Evolutionary conservation across 2,888 invertebrate genomes (phyloP), one percentile per base, ranked within the genome.

Genomic region (Tyria jacobaeae): DNA sequence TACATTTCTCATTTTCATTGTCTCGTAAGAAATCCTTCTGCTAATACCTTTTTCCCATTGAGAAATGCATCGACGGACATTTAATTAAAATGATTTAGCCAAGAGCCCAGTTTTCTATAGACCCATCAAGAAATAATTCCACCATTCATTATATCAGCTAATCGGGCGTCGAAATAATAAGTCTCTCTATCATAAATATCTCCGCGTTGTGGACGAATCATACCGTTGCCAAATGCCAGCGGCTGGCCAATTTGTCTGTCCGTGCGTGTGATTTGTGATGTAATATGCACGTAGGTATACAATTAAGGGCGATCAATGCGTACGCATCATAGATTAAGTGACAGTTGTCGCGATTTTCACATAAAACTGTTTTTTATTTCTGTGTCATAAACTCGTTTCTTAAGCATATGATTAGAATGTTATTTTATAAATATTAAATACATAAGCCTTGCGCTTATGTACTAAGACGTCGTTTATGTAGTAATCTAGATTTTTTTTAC

Each of bases 181-280:
- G 41, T 17, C 44, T 57, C 37, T 57, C 12, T 17, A 75, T 78
- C 79, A 76, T 83, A 84, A 84, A 84, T 82, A 82, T 79, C 75
- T 77, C 79, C 73, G 39, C 62, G 50, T 66, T 65, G 41, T 14
- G 71, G 70, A 71, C 69, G 70, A 59, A 67, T 71, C 69, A 70
- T 57, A 66, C 64, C 68, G 73, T 74, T 78, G 83, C 83, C 81
- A 81, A 82, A 79, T 82, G 81, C 78, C 80, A 77, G 66, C 78
- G 75, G 71, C 76, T 73, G 60, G 60, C 79, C 78, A 83, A 83
- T 84, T 84, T 83, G 83, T 84, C 80, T 78, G 83, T 83, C 81
- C 76, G 80, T 79, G 76, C 65, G 68, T 78, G 71, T 81, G 81
- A 83, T 83, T 83, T 82, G 80, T 80, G 79, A 68, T 57, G 66